Conservation (phyloP, 2,888 invertebrate genomes). For the Cheilosia vernalis region DNA sequence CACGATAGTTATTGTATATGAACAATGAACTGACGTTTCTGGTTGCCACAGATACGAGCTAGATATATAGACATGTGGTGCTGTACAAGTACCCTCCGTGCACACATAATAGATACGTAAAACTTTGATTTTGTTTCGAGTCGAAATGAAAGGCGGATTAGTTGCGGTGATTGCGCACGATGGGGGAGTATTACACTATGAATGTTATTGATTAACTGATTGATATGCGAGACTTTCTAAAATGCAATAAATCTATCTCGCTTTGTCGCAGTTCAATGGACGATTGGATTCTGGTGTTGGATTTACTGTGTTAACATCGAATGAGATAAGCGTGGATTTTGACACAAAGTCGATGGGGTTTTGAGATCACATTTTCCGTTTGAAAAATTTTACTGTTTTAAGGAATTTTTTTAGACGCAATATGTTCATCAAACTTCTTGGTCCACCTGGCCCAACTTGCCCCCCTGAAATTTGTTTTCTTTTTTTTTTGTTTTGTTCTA, state of each 20-base stretch:
- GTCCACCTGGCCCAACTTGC: too few relatives aligned
- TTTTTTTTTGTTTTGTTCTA: too few relatives aligned
- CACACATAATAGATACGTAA: slow-evolving; percentile 30
- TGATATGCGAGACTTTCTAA: slow-evolving; percentile 67
- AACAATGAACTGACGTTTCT: slow-evolving; percentile 46
- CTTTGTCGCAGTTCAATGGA: neutral
- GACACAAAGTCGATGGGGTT: too few relatives aligned
- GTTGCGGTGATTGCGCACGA: neutral
- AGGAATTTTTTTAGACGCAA: too few relatives aligned
- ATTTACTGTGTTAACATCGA: neutral
- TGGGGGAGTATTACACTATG: slow-evolving; percentile 27
- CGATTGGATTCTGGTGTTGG: neutral
- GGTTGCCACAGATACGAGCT: slow-evolving; percentile 23
- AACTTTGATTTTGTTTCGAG: slow-evolving; percentile 23
- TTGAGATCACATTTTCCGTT: too few relatives aligned
- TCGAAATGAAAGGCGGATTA: slow-evolving; percentile 11
- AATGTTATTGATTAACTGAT: slow-evolving; percentile 49
- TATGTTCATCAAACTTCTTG: too few relatives aligned
- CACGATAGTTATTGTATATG: slow-evolving; percentile 44
- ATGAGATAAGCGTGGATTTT: too few relatives aligned
- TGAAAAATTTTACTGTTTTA: too few relatives aligned
- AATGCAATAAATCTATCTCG: neutral
- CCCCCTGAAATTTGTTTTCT: too few relatives aligned
- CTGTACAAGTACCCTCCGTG: slow-evolving; percentile 1
- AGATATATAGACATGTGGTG: neutral